Evolutionary conservation across 2,888 invertebrate species (phyloP).

Genomic region (Synanthedon andrenaeformis): DNA sequence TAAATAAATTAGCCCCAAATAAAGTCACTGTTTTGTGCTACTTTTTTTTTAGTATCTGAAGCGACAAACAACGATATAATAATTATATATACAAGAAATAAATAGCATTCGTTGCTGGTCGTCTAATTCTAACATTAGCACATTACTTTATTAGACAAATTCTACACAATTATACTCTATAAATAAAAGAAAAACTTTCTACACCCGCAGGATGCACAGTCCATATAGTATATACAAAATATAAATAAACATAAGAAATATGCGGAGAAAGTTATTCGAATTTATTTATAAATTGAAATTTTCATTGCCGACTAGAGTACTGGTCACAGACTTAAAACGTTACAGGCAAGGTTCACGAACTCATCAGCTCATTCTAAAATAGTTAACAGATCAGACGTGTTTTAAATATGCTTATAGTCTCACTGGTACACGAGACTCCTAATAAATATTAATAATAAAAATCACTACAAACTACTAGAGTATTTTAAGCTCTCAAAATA

Average conservation of each 20-base stretch:
- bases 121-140: slow-evolving; percentile 33
- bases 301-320: slow-evolving; percentile 55
- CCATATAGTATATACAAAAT: slow-evolving; percentile 38
- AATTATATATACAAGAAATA: background rate
- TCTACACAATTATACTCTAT: slow-evolving; percentile 18
- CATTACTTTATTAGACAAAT: slow-evolving; percentile 13
- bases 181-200: slow-evolving; percentile 20
- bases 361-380: background rate
- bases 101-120: slow-evolving; percentile 4
- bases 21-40: too few relatives aligned
- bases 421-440: background rate
- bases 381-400: background rate
- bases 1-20: background rate
- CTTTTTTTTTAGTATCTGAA: too few relatives aligned
- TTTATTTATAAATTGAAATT: slow-evolving; percentile 24
- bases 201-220: slow-evolving; percentile 22
- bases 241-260: slow-evolving; percentile 25
- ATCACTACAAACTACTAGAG: slow-evolving; percentile 39
- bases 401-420: background rate
- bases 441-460: slow-evolving; percentile 28
- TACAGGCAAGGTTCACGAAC: slow-evolving; percentile 43
- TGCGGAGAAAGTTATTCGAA: slow-evolving; percentile 27
- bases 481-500: slow-evolving; percentile 45
- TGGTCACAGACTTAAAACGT: slow-evolving; percentile 50
- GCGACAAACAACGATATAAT: too few relatives aligned